Percentiles rank a stretch among this genome's conserved stretches.
These are phyloP conservation scores for Beroe ovata DNA, from an alignment of 37 sponge, comb jelly and placozoan species.

Conservation along the genomic window DNA sequence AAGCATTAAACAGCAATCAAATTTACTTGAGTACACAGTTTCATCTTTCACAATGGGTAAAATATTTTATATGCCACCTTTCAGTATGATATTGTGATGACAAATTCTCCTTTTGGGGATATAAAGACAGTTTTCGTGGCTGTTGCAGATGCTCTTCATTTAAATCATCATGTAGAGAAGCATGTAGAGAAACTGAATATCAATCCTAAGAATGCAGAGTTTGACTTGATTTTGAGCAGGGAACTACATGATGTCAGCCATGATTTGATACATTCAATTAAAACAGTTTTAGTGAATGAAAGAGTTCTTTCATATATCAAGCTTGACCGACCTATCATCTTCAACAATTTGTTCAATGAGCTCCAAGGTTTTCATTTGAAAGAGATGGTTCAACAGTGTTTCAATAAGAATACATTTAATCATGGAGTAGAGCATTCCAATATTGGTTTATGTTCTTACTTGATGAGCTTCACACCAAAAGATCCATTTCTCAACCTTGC, in stretches of 20 bases:
- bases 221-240: background rate
- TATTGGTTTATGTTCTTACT: background rate
- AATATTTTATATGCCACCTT: no score
- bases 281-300: background rate
- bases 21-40: no score
- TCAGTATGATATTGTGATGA: no score
- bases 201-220: background rate
- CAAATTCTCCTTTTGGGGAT: no score
- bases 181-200: no score
- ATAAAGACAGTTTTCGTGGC: no score
- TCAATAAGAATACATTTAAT: background rate
- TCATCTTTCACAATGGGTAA: no score
- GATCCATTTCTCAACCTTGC: conserved; percentile 1
- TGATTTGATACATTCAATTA: background rate
- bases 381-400: no score
- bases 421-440: background rate
- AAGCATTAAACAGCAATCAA: no score
- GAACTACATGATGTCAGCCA: background rate
- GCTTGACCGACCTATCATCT: background rate
- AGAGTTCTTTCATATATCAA: background rate
- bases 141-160: no score
- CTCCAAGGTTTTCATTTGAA: background rate
- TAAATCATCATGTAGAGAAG: no score
- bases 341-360: background rate
- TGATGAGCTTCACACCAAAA: background rate